phyloP scores from a whole-genome alignment of 2,888 invertebrate genomes.

The Ptilodon capucinus region DNA sequence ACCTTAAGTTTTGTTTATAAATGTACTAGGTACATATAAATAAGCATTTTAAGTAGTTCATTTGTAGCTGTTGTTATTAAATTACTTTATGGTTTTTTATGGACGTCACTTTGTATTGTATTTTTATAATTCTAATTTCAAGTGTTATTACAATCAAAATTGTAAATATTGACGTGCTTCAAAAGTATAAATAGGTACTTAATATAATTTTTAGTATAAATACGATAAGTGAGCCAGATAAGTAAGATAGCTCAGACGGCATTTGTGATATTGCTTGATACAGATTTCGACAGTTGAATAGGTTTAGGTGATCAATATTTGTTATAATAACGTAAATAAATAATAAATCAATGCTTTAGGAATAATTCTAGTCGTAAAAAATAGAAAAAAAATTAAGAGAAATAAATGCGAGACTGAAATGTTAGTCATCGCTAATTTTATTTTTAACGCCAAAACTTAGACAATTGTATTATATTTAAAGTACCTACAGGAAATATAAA shows the following conservation, averaged over 20 bases:
- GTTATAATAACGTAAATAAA: conserved; percentile 26
- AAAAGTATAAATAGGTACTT: conserved; percentile 27
- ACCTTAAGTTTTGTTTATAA: too few relatives aligned
- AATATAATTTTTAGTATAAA: conserved; percentile 2
- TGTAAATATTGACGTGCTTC: conserved; percentile 37
- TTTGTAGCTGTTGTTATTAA: too few relatives aligned
- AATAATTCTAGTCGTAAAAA: conserved; percentile 10
- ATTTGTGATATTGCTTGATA: conserved; percentile 62
- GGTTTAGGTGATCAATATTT: conserved; percentile 20
- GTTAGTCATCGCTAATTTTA: too few relatives aligned
- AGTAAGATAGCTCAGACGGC: conserved; percentile 46
- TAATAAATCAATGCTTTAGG: conserved; percentile 14
- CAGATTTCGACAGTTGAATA: conserved; percentile 23
- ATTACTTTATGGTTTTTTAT: too few relatives aligned
- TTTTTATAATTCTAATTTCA: not conserved
- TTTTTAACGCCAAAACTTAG: too few relatives aligned
- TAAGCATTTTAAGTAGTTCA: too few relatives aligned
- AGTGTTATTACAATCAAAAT: conserved; percentile 5
- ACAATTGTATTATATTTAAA: too few relatives aligned
- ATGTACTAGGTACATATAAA: too few relatives aligned
- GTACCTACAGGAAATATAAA: too few relatives aligned
- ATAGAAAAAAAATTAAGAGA: conserved; percentile 7
- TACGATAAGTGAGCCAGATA: conserved; percentile 25
- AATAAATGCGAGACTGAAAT: conserved; percentile 4
- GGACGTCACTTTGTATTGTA: too few relatives aligned